Evolutionary conservation across 2,113 vertebrate genomes (phyloP).

Genomic region (Tragulus kanchil): DNA sequence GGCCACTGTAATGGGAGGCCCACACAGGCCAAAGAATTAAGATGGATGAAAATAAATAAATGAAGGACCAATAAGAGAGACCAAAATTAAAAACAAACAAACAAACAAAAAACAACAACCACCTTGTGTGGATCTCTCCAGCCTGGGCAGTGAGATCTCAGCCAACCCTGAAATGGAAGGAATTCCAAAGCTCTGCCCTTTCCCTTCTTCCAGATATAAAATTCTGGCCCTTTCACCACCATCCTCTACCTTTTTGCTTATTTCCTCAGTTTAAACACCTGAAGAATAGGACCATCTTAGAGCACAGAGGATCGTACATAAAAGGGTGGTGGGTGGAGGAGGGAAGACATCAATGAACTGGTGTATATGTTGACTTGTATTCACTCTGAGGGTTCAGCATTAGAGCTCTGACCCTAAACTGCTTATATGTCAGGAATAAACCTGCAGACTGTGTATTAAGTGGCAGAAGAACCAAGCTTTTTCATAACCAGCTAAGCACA

Average conservation of each 20-base stretch:
- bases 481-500: background rate
- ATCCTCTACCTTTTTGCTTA: background rate
- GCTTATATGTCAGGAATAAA: background rate
- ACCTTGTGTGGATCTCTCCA: background rate
- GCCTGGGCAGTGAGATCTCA: background rate
- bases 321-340: background rate
- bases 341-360: background rate
- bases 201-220: background rate
- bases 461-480: background rate
- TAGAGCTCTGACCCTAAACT: background rate
- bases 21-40: too few relatives aligned
- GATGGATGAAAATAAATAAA: too few relatives aligned
- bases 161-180: background rate
- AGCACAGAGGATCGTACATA: background rate
- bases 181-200: background rate
- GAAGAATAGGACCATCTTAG: background rate
- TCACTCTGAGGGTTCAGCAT: background rate
- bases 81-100: too few relatives aligned
- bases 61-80: too few relatives aligned
- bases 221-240: background rate
- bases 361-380: background rate
- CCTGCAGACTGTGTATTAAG: background rate
- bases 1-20: too few relatives aligned
- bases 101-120: too few relatives aligned
- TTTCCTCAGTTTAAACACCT: background rate